Evolutionary conservation across 2,888 invertebrate species (phyloP).

Genomic region (Spicauda simplicius): DNA sequence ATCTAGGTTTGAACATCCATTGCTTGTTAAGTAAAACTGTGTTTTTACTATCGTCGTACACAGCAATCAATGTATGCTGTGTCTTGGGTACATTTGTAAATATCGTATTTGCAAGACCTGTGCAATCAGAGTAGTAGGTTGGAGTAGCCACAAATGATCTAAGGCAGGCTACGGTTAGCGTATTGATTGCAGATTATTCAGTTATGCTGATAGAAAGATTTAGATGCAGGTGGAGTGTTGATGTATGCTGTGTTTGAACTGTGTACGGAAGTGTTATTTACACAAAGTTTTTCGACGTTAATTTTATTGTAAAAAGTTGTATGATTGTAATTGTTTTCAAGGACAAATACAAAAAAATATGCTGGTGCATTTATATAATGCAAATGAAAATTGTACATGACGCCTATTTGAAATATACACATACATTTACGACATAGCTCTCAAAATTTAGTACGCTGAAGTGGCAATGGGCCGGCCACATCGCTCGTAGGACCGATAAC

Average conservation of each 20-base stretch:
- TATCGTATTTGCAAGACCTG: neutral
- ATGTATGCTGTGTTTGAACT: neutral
- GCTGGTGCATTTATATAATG: too few relatives aligned
- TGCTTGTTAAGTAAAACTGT: neutral
- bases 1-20: neutral
- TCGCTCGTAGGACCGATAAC: too few relatives aligned
- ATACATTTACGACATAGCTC: too few relatives aligned
- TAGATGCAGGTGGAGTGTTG: constrained; percentile 3
- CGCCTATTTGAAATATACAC: too few relatives aligned
- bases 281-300: too few relatives aligned
- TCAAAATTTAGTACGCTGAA: too few relatives aligned
- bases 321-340: too few relatives aligned
- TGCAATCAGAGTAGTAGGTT: constrained; percentile 37
- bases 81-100: neutral
- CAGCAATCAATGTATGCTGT: constrained; percentile 3
- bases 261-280: neutral
- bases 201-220: constrained; percentile 35
- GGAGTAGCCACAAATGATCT: constrained; percentile 57
- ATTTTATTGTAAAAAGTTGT: too few relatives aligned
- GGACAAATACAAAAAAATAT: too few relatives aligned
- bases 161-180: constrained; percentile 46
- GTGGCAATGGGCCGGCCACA: too few relatives aligned
- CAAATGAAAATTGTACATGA: too few relatives aligned
- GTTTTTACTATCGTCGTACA: neutral
- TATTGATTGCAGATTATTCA: constrained; percentile 46